Evolutionary conservation across 2,113 vertebrate genomes (phyloP), one percentile per base, ranked within the genome.

Genomic region (Gyps fulvus): DNA sequence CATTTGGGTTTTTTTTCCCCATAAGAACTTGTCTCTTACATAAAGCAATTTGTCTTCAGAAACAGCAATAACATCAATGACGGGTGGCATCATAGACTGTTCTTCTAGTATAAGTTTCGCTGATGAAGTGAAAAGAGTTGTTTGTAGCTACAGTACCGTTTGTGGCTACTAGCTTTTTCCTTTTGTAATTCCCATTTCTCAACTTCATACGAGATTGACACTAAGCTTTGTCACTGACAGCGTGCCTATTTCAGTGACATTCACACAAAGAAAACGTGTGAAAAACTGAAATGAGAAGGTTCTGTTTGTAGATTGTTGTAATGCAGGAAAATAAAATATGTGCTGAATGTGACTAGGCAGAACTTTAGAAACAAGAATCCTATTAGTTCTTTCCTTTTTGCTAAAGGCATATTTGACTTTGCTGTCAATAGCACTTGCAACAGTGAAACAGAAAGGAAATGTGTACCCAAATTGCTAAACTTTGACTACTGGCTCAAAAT

Each of bases 241-340:
- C 77, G 94, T 96, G 73, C 72, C 77, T 95, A 72, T 92, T 92
- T 94, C 91, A 85, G 57, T 89, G 94, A 96, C 89, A 91, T 80
- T 95, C 93, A 87, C 78, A 83, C 54, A 66, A 76, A 87, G 86
- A 72, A 93, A 95, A 95, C 0, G 54, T 83, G 90, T 82, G 95
- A 95, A 95, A 95, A 96, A 92, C 66, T 73, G 77, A 94, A 95
- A 94, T 87, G 73, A 95, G 87, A 95, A 91, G 61, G 62, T 89
- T 83, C 73, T 95, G 65, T 97, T 94, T 84, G 73, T 84, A 89
- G 77, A 82, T 83, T 65, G 49, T 83, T 93, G 54, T 62, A 91
- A 94, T 29, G 36, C 49, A 93, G 84, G 55, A 95, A 96, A 93
- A 95, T 92, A 95, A 90, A 95, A 79, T 55, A 78, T 74, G 40